Base-by-base conservation (phyloP, 2,797 vertebrate species). In the Danio jaintianensis region DNA sequence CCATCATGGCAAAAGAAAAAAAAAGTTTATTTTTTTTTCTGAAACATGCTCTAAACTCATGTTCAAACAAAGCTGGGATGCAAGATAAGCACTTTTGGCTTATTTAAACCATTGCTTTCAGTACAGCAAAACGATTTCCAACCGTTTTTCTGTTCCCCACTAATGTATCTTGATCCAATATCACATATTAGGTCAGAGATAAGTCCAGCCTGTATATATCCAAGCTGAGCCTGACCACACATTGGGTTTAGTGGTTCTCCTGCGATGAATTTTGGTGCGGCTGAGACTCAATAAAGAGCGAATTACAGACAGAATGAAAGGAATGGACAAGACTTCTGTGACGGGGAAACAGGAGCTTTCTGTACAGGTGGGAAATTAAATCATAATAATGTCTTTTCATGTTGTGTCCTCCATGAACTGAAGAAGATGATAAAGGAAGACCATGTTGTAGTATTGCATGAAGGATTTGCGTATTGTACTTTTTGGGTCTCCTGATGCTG, bases 301-400 rank as follows among this genome's bases (percentile, higher is more conserved):
- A 10, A 69, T 18, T 52, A 38, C 29, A 50, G 52, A 59, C 16
- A 56, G 67, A 78, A 70, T 16, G 52, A 78, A 38, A 53, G 59
- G 66, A 7, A 42, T 53, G 52, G 67, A 64, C 71, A 52, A 11
- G n/a, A 18, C 20, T 3, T 10, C 16, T 50, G 45, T 40, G 22
- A 63, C 20, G 62, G 40, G 43, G 1, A 69, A 70, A 53, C 18
- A 72, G 29, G 61, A 64, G 50, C n/a, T 69, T 78, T 13, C 29
- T 69, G 11, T 78, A 16, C 76, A 43, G 11, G 7, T 58, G 66
- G 55, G 64, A 78, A 78, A 59, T 77, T 6, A 36, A 78, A 69
- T 59, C 53, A 50, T 69, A 69, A 70, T 78, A 59, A 58, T 53
- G 13, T 55, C 74, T 64, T 64, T 76, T 76, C 8, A 53, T 67